A percentile compares a stretch with the other conserved stretches of the same genome.
Evolutionary conservation across 2,888 invertebrate genomes (phyloP).

Genomic region (Lithophane socia): DNA sequence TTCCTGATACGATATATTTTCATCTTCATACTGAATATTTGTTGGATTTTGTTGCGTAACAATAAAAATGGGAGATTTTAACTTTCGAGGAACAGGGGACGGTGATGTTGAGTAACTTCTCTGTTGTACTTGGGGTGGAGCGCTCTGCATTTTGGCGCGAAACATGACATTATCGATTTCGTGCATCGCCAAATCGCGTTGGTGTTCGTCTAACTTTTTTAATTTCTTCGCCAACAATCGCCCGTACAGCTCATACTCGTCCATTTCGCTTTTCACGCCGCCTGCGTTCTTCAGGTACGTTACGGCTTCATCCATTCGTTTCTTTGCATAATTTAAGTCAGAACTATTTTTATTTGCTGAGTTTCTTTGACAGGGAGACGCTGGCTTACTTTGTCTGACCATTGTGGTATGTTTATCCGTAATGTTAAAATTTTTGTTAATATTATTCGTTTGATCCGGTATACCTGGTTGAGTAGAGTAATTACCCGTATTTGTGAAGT

Average conservation of each 20-base stretch:
- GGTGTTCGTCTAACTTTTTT: slow-evolving; percentile 83
- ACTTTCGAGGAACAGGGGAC: slow-evolving; percentile 74
- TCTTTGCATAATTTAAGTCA: slow-evolving; percentile 66
- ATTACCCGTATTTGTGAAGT: slow-evolving; percentile 59
- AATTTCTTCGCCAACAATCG: slow-evolving; percentile 85
- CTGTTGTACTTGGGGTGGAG: slow-evolving; percentile 62
- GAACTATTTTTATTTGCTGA: slow-evolving; percentile 44
- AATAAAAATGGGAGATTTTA: slow-evolving; percentile 81
- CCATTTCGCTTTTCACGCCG: slow-evolving; percentile 73
- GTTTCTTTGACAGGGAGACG: slow-evolving; percentile 54
- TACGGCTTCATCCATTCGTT: slow-evolving; percentile 69
- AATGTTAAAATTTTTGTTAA: slow-evolving; percentile 52
- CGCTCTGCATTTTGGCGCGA: slow-evolving; percentile 81
- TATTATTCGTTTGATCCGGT: slow-evolving; percentile 61
- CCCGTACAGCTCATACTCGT: slow-evolving; percentile 85
- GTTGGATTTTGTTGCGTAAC: slow-evolving; percentile 72
- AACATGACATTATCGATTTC: slow-evolving; percentile 87
- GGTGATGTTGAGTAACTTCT: slow-evolving; percentile 75
- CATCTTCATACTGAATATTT: slow-evolving; percentile 78
- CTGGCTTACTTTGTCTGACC: slow-evolving; percentile 60
- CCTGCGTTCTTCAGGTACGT: slow-evolving; percentile 64
- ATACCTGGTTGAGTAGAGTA: slow-evolving; percentile 64
- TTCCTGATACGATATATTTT: slow-evolving; percentile 77
- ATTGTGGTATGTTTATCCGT: slow-evolving; percentile 58
- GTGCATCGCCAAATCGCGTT: slow-evolving; percentile 86